Evolutionary conservation across 2,797 vertebrate species (phyloP).

Genomic region (Hypotaenidia okinawae): DNA sequence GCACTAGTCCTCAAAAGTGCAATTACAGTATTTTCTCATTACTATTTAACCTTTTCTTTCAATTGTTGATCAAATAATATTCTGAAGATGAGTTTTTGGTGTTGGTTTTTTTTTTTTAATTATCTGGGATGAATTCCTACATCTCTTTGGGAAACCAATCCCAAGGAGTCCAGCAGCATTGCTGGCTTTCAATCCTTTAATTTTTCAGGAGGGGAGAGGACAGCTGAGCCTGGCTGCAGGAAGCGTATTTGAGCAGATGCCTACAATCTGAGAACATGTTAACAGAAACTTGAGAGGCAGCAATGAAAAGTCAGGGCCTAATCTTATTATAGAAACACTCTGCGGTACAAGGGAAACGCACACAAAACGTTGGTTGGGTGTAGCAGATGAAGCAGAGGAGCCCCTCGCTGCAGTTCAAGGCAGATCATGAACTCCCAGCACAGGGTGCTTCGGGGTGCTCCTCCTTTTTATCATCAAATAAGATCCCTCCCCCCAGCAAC

Average conservation of each 20-base stretch:
- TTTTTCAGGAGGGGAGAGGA: not conserved
- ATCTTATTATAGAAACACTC: conserved; percentile 31
- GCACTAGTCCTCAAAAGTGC: conserved; percentile 37
- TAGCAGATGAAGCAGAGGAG: not conserved
- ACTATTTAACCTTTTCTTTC: conserved; percentile 56
- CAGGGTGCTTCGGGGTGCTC: not conserved
- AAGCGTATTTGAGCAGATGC: not conserved
- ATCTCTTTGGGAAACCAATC: not conserved
- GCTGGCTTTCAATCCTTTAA: not conserved
- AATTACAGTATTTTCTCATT: conserved; percentile 46
- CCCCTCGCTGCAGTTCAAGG: fast-evolving
- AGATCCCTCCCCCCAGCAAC: not conserved
- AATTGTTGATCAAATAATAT: not conserved
- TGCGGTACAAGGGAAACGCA: not conserved
- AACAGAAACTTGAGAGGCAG: conserved; percentile 54
- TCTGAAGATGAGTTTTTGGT: not conserved
- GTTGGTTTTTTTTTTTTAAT: not conserved
- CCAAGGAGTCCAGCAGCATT: fast-evolving
- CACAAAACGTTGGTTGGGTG: not conserved
- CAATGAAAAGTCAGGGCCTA: conserved; percentile 46
- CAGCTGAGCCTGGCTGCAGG: not conserved
- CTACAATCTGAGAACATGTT: conserved; percentile 4
- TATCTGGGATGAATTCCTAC: not conserved
- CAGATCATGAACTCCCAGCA: fast-evolving
- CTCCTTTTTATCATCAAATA: not conserved